Evolutionary conservation across 2,888 invertebrate species (phyloP).

Genomic region (Buathra laborator): DNA sequence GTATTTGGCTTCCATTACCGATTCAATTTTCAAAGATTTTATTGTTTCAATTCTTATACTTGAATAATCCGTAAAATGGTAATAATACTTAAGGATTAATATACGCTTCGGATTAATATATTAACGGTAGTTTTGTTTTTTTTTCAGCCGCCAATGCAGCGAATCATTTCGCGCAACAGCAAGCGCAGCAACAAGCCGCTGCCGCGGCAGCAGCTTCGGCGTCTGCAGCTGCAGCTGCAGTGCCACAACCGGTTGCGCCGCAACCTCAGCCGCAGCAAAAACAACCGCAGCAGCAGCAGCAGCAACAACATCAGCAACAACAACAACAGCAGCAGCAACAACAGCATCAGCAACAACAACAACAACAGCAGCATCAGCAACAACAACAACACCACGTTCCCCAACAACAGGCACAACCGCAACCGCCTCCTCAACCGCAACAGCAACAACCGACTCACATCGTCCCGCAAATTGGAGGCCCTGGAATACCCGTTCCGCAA

Average conservation of each 20-base stretch:
- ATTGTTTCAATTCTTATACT: not conserved
- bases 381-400: conserved; percentile 68
- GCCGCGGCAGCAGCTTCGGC: conserved; percentile 34
- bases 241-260: conserved; percentile 34
- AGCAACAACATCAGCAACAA: conserved; percentile 75
- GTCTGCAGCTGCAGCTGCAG: conserved; percentile 22
- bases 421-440: conserved; percentile 69
- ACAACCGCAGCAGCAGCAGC: conserved; percentile 54
- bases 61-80: not conserved
- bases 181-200: conserved; percentile 67
- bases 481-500: conserved; percentile 78
- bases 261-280: conserved; percentile 58
- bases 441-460: conserved; percentile 70
- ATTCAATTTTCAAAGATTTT: no score
- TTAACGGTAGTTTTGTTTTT: conserved; percentile 18
- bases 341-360: conserved; percentile 73
- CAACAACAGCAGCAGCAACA: conserved; percentile 69
- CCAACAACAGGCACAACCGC: conserved; percentile 71
- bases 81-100: not conserved
- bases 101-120: not conserved
- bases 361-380: conserved; percentile 35
- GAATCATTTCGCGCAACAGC: conserved; percentile 81
- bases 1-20: no score
- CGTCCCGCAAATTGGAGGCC: conserved; percentile 58
- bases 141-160: conserved; percentile 71